Base-by-base conservation (phyloP, 2,113 vertebrate genomes). In the Pongo pygmaeus region DNA sequence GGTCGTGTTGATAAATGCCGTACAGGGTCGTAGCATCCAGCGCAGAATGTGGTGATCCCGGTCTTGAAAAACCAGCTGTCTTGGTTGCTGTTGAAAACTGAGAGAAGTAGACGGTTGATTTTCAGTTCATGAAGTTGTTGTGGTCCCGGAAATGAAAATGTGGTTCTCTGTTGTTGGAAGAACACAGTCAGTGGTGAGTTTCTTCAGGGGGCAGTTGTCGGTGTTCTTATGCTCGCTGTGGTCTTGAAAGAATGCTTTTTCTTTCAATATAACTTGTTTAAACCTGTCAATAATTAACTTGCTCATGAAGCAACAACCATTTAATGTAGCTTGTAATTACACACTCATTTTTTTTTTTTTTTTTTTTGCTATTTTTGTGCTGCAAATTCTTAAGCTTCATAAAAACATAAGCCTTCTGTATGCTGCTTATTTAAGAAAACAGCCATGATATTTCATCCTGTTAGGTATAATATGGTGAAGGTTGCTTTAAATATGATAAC, bases 161-260 rank as follows among this genome's bases (percentile, higher is more conserved):
- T 99, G 99, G 99, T 99, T 99, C 99, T 99, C 99, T 95, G 99
- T 99, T 97, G 99, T 99, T 97, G 99, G 99, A 98, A 99, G 98
- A 98, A 99, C 96, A 97, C 99, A 99, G 96, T 97, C 98, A 95
- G 50, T 96, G 99, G 99, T 99, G 99, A 99, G 99, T 98, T 95
- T 86, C 95, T 94, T 92, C 57, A 97, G 97, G 96, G 96, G 91
- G 97, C 94, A 92, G 84, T 95, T 40, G 91, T 83, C 80, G 93
- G 86, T 96, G 87, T 96, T 96, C 98, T 98, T 83, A 91, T 96
- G 94, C 98, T 78, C 95, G 97, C 98, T 93, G 50, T 92, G 97
- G 78, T 94, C 96, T 61, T 78, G 97, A 59, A 46, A 70, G 93
- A 93, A 46, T 95, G 98, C 59, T 96, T 92, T 92, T 84, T 78